Percentiles rank a stretch among this genome's conserved stretches.
Conservation (phyloP, 2,113 vertebrate species). For the Pseudonaja textilis region DNA sequence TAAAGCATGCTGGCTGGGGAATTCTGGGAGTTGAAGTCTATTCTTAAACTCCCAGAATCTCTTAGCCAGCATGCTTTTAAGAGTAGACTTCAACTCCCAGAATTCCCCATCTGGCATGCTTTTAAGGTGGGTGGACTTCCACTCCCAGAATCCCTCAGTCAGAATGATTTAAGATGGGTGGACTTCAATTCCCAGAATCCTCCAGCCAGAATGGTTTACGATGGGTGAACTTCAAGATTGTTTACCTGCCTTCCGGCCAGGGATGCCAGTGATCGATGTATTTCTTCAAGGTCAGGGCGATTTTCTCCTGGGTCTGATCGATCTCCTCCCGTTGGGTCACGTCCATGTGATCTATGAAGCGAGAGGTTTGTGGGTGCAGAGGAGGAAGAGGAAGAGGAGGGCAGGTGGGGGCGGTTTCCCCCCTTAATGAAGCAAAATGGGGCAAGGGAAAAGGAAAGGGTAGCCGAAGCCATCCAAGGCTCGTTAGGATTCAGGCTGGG, state of each 20-base stretch:
- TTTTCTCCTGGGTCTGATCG: conserved; percentile 62
- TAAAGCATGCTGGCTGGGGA: too few species aligned
- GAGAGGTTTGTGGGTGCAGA: fast-evolving
- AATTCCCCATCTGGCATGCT: too few species aligned
- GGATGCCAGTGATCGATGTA: conserved; percentile 60
- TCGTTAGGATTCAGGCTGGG: neutral
- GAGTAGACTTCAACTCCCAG: too few species aligned
- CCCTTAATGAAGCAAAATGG: neutral
- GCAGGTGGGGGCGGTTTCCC: neutral
- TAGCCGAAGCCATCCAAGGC: neutral
- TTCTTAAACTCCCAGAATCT: too few species aligned
- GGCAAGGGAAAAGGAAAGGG: neutral
- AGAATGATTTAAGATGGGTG: too few species aligned
- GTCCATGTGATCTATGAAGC: conserved; percentile 49
- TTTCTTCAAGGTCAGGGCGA: conserved; percentile 63
- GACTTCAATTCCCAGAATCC: too few species aligned
- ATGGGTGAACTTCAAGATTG: too few species aligned
- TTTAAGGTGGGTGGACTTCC: too few species aligned
- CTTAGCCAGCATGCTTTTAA: too few species aligned
- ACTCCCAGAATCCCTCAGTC: too few species aligned
- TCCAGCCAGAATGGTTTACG: too few species aligned
- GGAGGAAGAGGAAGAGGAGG: fast-evolving
- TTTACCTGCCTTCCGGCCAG: conserved; percentile 48
- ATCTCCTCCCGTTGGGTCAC: conserved; percentile 42
- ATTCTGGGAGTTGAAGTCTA: too few species aligned